These are phyloP conservation scores for Nesometra sesokonis DNA, from an alignment of 35 echinoderm and acorn worm species.

Conservation along the genomic window DNA sequence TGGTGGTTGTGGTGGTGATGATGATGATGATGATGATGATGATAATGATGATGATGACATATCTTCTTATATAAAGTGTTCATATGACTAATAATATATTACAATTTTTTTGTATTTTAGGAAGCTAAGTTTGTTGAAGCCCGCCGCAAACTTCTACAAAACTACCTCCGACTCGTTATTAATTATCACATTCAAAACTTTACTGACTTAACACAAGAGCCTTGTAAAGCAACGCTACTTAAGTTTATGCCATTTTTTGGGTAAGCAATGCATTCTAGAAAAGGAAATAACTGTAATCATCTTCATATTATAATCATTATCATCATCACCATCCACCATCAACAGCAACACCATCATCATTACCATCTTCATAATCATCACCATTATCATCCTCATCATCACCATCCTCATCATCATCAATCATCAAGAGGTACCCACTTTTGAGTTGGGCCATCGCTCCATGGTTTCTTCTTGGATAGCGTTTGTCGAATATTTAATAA, in stretches of 20 bases:
- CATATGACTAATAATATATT: background rate
- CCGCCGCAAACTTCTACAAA: conserved; percentile 69
- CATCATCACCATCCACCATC: too few species aligned
- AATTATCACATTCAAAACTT: conserved; percentile 64
- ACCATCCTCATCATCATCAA: too few species aligned
- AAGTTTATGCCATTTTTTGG: conserved; percentile 76
- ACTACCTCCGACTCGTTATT: conserved; percentile 81
- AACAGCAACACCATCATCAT: background rate
- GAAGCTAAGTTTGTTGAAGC: conserved; percentile 93
- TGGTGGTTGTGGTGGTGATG: too few species aligned
- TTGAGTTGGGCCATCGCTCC: too few species aligned
- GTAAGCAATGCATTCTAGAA: too few species aligned
- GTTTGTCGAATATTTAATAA: too few species aligned
- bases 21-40: background rate
- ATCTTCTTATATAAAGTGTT: background rate
- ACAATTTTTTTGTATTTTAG: conserved; percentile 15
- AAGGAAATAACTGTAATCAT: too few species aligned
- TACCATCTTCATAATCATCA: background rate
- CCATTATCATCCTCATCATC: too few species aligned
- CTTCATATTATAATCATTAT: too few species aligned
- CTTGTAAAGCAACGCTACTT: conserved; percentile 67
- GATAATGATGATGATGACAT: background rate
- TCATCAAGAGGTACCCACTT: too few species aligned
- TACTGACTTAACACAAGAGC: conserved; percentile 50
- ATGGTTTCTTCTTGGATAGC: too few species aligned